phyloP scores from a whole-genome alignment of 2,113 vertebrate genomes.

The Paramormyrops kingsleyae region DNA sequence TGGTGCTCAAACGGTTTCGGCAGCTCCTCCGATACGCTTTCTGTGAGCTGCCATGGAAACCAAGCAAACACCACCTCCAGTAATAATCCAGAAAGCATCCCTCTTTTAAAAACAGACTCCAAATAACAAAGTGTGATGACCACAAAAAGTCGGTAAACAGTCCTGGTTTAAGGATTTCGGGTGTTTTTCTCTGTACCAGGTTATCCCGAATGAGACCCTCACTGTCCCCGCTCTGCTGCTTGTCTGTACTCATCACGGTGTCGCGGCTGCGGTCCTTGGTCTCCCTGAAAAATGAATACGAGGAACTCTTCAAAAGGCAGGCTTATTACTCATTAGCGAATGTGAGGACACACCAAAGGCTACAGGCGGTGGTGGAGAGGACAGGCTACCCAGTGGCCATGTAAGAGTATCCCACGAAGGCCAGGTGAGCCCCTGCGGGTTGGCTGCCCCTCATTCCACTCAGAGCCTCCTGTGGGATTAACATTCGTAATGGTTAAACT shows the following conservation, averaged over 20 bases:
- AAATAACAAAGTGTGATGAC: not conserved
- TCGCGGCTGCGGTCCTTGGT: constrained; percentile 50
- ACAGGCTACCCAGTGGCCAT: constrained; percentile 60
- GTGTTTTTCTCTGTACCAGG: constrained; percentile 30
- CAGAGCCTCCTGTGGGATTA: constrained; percentile 56
- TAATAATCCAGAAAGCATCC: not conserved
- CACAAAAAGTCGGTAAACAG: not conserved
- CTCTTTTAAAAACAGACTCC: not conserved
- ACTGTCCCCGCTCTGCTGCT: constrained; percentile 23
- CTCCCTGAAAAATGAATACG: constrained; percentile 37
- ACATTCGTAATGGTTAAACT: not conserved
- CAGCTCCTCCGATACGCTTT: constrained; percentile 21
- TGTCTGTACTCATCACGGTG: constrained; percentile 57
- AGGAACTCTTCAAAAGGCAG: not conserved
- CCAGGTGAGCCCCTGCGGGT: constrained; percentile 67
- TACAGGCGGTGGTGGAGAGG: not conserved
- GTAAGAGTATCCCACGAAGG: constrained; percentile 80
- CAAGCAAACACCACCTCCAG: not conserved
- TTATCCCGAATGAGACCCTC: constrained; percentile 29
- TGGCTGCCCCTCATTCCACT: constrained; percentile 59
- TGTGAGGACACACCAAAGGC: too few relatives aligned
- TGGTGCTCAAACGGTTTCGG: constrained; percentile 34
- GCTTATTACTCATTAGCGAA: not conserved
- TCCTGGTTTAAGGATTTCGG: not conserved
- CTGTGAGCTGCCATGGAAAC: constrained; percentile 38